Base-by-base conservation (phyloP, 2,113 vertebrate genomes). In the Amblyopsis rosae region DNA sequence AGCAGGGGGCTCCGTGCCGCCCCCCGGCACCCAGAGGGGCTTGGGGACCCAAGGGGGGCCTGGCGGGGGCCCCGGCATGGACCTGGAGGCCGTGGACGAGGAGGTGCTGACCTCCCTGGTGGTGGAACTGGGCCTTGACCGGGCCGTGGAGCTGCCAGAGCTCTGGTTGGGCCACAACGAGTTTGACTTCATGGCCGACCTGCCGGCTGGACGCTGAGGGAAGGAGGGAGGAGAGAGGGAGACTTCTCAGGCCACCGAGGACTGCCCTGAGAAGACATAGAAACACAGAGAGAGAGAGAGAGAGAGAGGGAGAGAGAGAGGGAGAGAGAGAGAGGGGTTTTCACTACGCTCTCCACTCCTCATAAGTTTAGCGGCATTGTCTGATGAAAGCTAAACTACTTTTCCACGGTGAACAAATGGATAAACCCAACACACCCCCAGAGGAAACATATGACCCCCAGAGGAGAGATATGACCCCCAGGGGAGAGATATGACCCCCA, bases 161-260 rank as follows among this genome's bases (percentile, higher is more conserved):
- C 93, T 96, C 26, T 95, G 94, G 94, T 86, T 97, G 69, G 92
- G 93, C 46, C 95, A 95, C 84, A 95, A 94, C 47, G 93, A 96
- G 84, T 94, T 96, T 65, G 93, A 95, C 69, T 94, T 94, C 66
- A 87, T 89, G 59, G 85, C 91, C 0, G 94, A 95, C 10, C 90
- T 94, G 26, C 91, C 90, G 0, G 90, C 92, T 6, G 86, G 92
- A 45, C 94, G 88, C 85, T 91, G 90, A 93, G 79, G 16, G 32
- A 35, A 12, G 10, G 32, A 59, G 57, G 33, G 26, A 59, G 9
- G 10, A n/a, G 41, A 35, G 58, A 59, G 12, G 11, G 19, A 58
- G 56, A 58, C 7, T 41, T 15, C 15, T 7, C 6, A 49, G 26
- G 26, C 12, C 9, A 58, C 70, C 50, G 56, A 66, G 9, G 19